These are phyloP conservation scores for Pristionchus pacificus DNA, from an alignment of 1,140 invertebrate genomes.

Conservation along the genomic window DNA sequence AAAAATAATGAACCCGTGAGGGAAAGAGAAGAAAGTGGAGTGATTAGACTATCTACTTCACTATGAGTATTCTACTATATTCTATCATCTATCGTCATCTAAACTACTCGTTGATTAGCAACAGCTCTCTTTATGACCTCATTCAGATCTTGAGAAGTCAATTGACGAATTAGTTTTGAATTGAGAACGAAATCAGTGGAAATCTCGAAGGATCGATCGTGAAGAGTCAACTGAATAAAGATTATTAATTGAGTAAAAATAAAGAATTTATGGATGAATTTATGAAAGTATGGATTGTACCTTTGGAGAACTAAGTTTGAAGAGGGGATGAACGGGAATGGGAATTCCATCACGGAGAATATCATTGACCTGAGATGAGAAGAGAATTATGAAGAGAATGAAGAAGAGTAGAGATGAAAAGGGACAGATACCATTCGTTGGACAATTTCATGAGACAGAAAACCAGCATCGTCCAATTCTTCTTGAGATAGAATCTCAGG, in stretches of 20 bases:
- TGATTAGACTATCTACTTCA: too few species aligned
- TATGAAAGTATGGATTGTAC: constrained; percentile 14
- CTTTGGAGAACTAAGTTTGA: constrained; percentile 51
- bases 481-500: constrained; percentile 48
- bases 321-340: constrained; percentile 56
- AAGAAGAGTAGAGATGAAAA: background rate
- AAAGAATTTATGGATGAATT: constrained; percentile 16
- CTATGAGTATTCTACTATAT: too few species aligned
- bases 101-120: too few species aligned
- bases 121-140: too few species aligned
- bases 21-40: too few species aligned
- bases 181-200: constrained; percentile 53
- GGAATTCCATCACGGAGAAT: constrained; percentile 53
- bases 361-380: constrained; percentile 46
- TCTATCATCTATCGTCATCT: too few species aligned
- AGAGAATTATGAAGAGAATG: background rate
- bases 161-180: constrained; percentile 45
- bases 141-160: constrained; percentile 36
- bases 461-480: constrained; percentile 55
- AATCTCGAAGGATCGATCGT: constrained; percentile 47
- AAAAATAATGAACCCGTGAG: too few species aligned
- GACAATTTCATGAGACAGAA: constrained; percentile 50
- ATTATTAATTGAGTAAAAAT: constrained; percentile 2
- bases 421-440: constrained; percentile 56
- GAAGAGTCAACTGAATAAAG: constrained; percentile 43